These are phyloP conservation scores for Acrossocheilus fasciatus DNA, from an alignment of 2,797 vertebrate genomes.

Conservation along the genomic window DNA sequence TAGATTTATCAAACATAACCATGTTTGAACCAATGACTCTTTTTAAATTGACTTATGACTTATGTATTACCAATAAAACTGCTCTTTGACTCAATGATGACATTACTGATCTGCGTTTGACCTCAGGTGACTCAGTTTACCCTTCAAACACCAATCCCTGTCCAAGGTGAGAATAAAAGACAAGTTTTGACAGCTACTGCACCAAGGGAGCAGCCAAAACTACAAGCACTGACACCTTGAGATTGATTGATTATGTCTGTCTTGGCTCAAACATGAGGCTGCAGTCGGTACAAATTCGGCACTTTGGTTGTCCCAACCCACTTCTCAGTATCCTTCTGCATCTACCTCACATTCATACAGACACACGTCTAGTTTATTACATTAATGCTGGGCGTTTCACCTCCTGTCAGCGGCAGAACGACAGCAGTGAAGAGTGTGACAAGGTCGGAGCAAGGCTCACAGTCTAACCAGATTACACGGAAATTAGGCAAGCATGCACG, in stretches of 20 bases:
- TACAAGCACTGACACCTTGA: slow-evolving; percentile 59
- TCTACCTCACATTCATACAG: slow-evolving; percentile 34
- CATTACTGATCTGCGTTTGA: slow-evolving; percentile 25
- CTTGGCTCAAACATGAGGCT: slow-evolving; percentile 50
- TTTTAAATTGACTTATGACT: slow-evolving; percentile 1
- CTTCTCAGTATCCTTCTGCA: slow-evolving; percentile 1
- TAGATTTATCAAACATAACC: not conserved
- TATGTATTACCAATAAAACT: not conserved
- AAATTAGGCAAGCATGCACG: slow-evolving; percentile 44
- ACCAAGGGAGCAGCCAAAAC: slow-evolving; percentile 56
- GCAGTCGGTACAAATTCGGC: slow-evolving; percentile 46
- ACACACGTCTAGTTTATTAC: slow-evolving; percentile 52
- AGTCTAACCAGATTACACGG: slow-evolving; percentile 58
- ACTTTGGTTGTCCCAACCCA: slow-evolving; percentile 35
- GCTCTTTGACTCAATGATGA: slow-evolving; percentile 13
- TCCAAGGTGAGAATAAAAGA: slow-evolving; percentile 47
- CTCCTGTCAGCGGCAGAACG: slow-evolving; percentile 54
- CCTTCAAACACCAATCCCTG: slow-evolving; percentile 34
- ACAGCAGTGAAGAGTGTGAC: slow-evolving; percentile 55
- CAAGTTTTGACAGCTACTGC: slow-evolving; percentile 56
- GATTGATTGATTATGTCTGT: slow-evolving; percentile 65
- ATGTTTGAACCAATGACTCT: not conserved
- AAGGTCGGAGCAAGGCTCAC: slow-evolving; percentile 56
- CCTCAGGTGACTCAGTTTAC: slow-evolving; percentile 40
- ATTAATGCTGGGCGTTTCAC: slow-evolving; percentile 54